Evolutionary conservation across 2,797 vertebrate species (phyloP), one percentile per base, ranked within the genome.

Genomic region (Gambusia yucatana): DNA sequence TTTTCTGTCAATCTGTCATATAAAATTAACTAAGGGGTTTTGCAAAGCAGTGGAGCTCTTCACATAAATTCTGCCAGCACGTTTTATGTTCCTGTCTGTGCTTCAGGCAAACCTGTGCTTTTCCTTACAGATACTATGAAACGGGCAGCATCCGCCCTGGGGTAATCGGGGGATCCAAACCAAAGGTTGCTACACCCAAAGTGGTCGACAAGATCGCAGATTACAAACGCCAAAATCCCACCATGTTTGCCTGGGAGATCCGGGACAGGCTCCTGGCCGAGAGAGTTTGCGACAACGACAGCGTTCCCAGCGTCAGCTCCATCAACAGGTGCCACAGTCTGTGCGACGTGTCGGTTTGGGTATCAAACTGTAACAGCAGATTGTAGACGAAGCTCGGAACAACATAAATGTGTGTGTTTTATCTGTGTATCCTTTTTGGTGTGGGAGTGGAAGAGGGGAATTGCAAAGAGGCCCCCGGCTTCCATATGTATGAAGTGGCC

Each of bases 221-320:
- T 90, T 99, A 99, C 95, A 99, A 99, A 93, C 98, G 98, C 93
- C 98, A 99, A 97, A 99, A 99, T 88, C 98, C 98, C 90, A 99
- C 98, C 95, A 99, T 99, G 98, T 99, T 99, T 97, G 98, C 98
- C 96, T 99, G 98, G 98, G 98, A 99, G 95, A 99, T 99, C 95
- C 96, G 98, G 94, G 98, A 99, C 89, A 94, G 98, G 85, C 97
- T 99, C 82, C 95, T 99, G 69, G 98, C 98, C 0, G 98, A 99
- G 92, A 95, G 98, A 88, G 98, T 99, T 76, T 99, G 98, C 80
- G 98, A 99, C 95, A 99, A 99, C 4, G 98, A 99, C 95, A 99
- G 98, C 0, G 98, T 99, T 80, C 98, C 98, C 93, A 99, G 98
- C 0, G 98, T 99, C 96, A 99, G 98, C 85, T 99, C 98, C 84